Evolutionary conservation across 2,888 invertebrate genomes (phyloP).

Genomic region (Ctena decussata): DNA sequence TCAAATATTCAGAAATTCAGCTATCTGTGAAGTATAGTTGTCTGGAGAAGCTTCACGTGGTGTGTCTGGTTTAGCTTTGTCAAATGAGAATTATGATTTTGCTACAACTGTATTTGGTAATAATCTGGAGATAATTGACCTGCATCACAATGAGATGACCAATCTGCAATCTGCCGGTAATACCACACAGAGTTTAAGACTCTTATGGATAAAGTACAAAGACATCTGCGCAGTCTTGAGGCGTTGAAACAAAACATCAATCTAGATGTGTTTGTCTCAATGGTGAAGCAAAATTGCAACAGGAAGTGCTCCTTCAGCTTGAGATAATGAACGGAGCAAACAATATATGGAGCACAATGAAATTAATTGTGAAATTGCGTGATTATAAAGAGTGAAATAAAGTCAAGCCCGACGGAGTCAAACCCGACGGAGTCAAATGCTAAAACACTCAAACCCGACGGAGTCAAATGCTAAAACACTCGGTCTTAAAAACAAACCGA

Average conservation of each 20-base stretch:
- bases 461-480: no score
- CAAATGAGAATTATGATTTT: constrained; percentile 41
- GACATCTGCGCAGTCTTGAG: constrained; percentile 35
- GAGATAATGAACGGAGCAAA: constrained; percentile 14
- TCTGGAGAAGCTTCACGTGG: no score
- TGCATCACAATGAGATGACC: constrained; percentile 30
- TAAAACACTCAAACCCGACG: no score
- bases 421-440: no score
- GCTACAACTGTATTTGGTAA: constrained; percentile 29
- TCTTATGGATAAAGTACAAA: constrained; percentile 34
- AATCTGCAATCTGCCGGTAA: constrained; percentile 18
- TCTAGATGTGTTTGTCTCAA: constrained; percentile 40
- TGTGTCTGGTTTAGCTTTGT: constrained; percentile 28
- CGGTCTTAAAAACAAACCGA: background rate
- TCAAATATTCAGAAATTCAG: no score
- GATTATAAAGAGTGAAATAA: no score
- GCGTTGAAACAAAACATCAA: constrained; percentile 35
- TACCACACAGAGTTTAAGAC: constrained; percentile 28
- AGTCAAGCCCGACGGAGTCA: no score
- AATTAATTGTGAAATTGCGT: no score
- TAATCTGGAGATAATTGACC: constrained; percentile 36
- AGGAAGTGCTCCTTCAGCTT: constrained; percentile 22
- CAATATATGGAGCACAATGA: constrained; percentile 11
- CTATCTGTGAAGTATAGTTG: no score
- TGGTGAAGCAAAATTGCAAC: constrained; percentile 36